Evolutionary conservation across 2,113 vertebrate species (phyloP).

Genomic region (Lamprotornis superbus): DNA sequence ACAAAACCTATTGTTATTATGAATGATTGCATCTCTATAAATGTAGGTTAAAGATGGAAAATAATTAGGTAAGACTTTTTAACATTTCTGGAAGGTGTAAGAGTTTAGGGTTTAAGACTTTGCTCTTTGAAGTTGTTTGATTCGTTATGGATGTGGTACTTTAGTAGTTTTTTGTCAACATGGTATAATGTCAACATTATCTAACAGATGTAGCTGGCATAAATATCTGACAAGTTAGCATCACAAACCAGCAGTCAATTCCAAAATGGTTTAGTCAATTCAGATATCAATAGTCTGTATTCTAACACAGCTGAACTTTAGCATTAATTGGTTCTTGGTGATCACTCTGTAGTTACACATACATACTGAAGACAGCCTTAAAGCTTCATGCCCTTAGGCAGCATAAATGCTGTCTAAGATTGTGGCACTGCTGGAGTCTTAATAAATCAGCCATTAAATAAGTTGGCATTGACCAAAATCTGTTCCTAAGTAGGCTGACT

Average conservation of each 20-base stretch:
- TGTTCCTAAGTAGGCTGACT: background rate
- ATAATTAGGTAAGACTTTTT: background rate
- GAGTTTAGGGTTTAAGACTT: background rate
- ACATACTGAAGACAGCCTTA: background rate
- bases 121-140: background rate
- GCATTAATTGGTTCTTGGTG: background rate
- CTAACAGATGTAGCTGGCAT: background rate
- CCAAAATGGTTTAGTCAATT: background rate
- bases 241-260: background rate
- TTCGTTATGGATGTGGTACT: background rate
- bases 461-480: background rate
- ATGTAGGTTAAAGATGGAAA: background rate
- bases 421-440: background rate
- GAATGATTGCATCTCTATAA: background rate
- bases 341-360: background rate
- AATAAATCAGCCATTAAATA: background rate
- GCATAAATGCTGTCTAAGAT: background rate
- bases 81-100: background rate
- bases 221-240: background rate
- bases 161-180: background rate
- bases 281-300: background rate
- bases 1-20: background rate
- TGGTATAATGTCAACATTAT: no score
- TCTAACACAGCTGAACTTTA: background rate
- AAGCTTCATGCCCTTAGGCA: background rate